Base-by-base conservation (phyloP, 2,113 vertebrate genomes). In the Paracanthobrama guichenoti region DNA sequence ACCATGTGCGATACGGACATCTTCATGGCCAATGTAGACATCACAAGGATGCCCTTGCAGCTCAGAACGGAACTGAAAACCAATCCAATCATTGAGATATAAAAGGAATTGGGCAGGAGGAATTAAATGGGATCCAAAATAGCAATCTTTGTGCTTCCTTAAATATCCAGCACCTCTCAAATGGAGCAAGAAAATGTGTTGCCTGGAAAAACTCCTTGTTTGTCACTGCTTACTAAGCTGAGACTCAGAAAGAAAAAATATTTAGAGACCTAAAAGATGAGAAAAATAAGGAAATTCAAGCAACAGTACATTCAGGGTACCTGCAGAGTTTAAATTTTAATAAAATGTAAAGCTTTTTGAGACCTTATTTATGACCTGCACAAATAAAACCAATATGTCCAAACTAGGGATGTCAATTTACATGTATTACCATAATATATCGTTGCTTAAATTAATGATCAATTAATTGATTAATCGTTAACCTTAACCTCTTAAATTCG, bases 81-180 rank as follows among this genome's bases (percentile, higher is more conserved):
- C 55, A 74, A 64, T 75, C 31, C 59, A 42, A 81, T 66, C 66
- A 71, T 11, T 57, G 80, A 82, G 80, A 73, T 72, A 80, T 60
- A 73, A 60, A 48, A 67, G 67, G 76, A 14, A 46, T 44, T 69
- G 22, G 75, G 53, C 28, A 60, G 48, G 20, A 62, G 26, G 60
- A 80, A 62, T 28, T 64, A 62, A 59, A 80, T 48, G 44, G 57
- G 69, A 74, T 24, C 64, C 28, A 62, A 85, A 62, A 46, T 66
- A 79, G 69, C 69, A 69, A 80, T n/a, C 67, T 59, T 79, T 62
- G 50, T 81, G 69, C 48, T 35, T 75, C 78, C 75, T 82, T 50
- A 82, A 71, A 80, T 66, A 75, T 67, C 82, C 35, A 35, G 60
- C 78, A 71, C 60, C 24, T 59, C 67, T 35, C 71, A 55, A 76